Percentiles rank a stretch among this genome's conserved stretches.
Evolutionary conservation across 2,888 invertebrate species (phyloP).

Genomic region (Poecilobothrus nobilitatus): DNA sequence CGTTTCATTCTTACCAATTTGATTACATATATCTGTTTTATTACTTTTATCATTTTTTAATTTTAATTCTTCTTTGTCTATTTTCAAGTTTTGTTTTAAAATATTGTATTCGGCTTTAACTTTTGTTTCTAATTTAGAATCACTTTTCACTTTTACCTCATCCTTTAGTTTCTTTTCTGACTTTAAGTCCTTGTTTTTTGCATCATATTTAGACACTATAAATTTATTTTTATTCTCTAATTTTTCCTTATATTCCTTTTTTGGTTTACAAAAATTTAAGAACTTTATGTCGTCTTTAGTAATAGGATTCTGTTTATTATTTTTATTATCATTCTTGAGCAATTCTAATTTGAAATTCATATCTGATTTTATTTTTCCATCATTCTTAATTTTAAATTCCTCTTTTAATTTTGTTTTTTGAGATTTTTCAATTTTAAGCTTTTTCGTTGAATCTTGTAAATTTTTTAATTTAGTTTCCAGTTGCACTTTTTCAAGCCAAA

Average conservation of each 20-base stretch:
- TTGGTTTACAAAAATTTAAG: background rate
- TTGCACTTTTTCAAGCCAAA: constrained; percentile 1
- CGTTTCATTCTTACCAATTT: background rate
- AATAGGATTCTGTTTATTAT: too few relatives aligned
- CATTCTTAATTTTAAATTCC: background rate
- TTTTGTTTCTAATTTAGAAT: background rate
- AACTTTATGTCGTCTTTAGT: background rate
- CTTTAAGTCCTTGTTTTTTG: background rate
- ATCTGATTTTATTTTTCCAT: background rate
- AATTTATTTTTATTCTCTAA: background rate
- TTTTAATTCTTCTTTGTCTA: background rate
- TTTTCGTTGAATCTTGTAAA: background rate
- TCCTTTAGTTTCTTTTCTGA: background rate
- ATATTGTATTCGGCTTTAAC: background rate
- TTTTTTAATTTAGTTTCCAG: background rate
- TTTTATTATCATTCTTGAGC: too few relatives aligned
- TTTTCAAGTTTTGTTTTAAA: background rate
- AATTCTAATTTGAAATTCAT: too few relatives aligned
- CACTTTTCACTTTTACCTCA: background rate
- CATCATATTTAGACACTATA: background rate
- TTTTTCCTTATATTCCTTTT: background rate
- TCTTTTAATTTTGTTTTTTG: background rate
- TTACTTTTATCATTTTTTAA: background rate
- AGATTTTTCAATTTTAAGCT: background rate
- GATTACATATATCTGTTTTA: background rate